Base-by-base conservation (phyloP, 2,113 vertebrate genomes). In the Protomyctophum bolini region DNA sequence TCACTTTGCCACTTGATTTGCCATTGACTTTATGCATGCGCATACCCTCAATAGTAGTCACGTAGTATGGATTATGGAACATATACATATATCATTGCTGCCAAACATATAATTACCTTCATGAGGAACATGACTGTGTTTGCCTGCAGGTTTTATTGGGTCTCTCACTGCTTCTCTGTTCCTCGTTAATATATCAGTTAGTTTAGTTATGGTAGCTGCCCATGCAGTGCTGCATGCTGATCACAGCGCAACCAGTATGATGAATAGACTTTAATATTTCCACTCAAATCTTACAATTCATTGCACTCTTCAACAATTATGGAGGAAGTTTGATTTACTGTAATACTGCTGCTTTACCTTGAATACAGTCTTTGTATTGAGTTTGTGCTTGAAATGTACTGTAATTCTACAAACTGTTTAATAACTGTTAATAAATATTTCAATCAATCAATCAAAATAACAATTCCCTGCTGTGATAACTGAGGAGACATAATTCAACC, bases 71-170 rank as follows among this genome's bases (percentile, higher is more conserved):
- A 68, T 21, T 21, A 21, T 21, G 21, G 21, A 21, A 21, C 21
- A 21, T 21, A 21, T 1, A 75, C 58, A 81, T 79, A 81, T 80
- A 83, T 85, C 65, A 78, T 68, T 55, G 64, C 81, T 63, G 81
- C 73, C 81, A 82, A 75, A 82, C 73, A 41, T 80, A 66, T 80
- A 78, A 82, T 85, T 82, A 72, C 69, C 60, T 68, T 76, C 72
- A 76, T 76, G 70, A 88, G 66, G 48, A 77, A 71, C 83, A 57
- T 81, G 77, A n/a, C n/a, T n/a, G n/a, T n/a, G n/a, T n/a, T n/a
- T 6, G 63, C 58, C 68, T 73, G 54, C 70, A 70, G 59, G 73
- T 75, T 79, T 79, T 70, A 79, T 71, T 71, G 75, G 69, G 47
- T 80, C 67, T 74, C 61, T 70, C 28, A 49, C 68, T 51, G 61